phyloP scores from a whole-genome alignment of 2,113 vertebrate species.

The Ailuropoda melanoleuca region DNA sequence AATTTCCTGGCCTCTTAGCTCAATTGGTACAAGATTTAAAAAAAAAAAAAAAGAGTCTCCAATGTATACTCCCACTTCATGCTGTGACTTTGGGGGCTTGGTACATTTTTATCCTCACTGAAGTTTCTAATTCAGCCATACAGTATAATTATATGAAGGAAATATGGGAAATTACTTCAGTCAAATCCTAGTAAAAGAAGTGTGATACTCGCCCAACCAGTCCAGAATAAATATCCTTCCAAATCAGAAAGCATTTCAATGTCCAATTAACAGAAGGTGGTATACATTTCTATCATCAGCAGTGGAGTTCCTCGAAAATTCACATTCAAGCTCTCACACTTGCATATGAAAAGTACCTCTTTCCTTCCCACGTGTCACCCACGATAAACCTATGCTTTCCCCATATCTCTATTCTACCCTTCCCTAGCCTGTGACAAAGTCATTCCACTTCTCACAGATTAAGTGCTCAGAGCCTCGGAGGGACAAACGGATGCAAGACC shows the following conservation, averaged over 20 bases:
- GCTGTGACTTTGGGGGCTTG: not conserved
- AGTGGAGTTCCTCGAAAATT: not conserved
- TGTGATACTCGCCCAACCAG: not conserved
- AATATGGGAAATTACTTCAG: slow-evolving; percentile 5
- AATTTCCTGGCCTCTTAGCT: not conserved
- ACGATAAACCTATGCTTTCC: not conserved
- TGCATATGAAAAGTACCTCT: not conserved
- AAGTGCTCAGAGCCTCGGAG: not conserved
- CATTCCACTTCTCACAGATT: not conserved
- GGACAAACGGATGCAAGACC: not conserved
- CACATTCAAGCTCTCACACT: not conserved
- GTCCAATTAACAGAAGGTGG: not conserved
- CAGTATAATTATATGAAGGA: not conserved
- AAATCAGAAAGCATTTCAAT: not conserved
- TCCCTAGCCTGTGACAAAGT: not conserved
- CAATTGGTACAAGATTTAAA: not conserved
- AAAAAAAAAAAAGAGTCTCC: not conserved
- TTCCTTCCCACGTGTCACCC: not conserved
- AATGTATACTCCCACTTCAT: not conserved
- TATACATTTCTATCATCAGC: not conserved
- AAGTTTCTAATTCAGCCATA: not conserved
- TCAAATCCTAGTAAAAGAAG: not conserved
- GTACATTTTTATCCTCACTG: not conserved
- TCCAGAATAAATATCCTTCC: not conserved
- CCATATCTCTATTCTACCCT: not conserved